A percentile compares a stretch with the other conserved stretches of the same genome.
phyloP scores from a whole-genome alignment of 2,113 vertebrate species.

The Corvus hawaiiensis region DNA sequence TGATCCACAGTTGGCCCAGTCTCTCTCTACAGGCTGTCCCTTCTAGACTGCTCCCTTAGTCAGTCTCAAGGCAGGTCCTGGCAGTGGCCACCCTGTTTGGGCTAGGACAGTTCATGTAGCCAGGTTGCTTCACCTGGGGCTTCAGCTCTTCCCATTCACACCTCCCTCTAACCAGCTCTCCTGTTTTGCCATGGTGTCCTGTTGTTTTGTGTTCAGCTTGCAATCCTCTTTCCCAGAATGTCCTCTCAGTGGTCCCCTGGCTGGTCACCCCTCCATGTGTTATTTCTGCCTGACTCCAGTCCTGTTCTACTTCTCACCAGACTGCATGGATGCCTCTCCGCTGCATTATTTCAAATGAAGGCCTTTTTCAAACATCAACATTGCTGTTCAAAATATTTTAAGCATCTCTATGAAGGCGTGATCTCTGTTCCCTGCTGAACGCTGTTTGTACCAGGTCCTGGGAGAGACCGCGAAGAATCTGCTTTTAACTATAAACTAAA shows the following conservation, averaged over 20 bases:
- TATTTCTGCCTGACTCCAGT: not conserved
- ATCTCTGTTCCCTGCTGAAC: not conserved
- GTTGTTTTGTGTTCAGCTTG: not conserved
- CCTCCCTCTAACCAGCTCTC: not conserved
- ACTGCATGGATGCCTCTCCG: not conserved
- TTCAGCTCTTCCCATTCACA: not conserved
- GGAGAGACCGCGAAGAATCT: not conserved
- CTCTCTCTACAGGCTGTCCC: not conserved
- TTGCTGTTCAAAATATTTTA: not conserved
- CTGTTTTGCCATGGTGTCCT: accelerated
- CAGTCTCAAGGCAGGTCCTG: not conserved
- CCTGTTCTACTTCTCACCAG: not conserved
- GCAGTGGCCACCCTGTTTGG: not conserved
- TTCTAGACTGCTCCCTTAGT: not conserved
- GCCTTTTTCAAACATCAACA: not conserved
- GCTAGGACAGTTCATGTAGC: not conserved
- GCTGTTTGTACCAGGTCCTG: not conserved
- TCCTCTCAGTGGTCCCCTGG: not conserved
- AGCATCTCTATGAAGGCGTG: accelerated
- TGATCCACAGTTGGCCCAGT: not conserved
- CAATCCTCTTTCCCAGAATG: not conserved
- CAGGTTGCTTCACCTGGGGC: not conserved
- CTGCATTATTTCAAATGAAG: not conserved
- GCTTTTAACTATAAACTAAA: not conserved
- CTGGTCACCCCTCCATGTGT: accelerated